Conservation (phyloP, 2,888 invertebrate genomes). For the Alentia gelatinosa region DNA sequence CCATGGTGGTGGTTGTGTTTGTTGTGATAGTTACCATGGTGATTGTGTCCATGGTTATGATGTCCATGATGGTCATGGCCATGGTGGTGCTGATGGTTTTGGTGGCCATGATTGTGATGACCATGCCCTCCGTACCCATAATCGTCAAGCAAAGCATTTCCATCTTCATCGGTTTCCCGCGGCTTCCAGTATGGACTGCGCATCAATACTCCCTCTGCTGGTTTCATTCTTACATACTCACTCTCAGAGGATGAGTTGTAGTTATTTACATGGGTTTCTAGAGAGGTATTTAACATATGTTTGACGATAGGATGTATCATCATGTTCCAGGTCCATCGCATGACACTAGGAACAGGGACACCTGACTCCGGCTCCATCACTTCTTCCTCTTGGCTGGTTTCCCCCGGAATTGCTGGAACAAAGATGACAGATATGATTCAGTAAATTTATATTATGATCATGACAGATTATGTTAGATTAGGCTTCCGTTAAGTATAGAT, state of each 20-base stretch:
- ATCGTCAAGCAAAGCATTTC: not conserved
- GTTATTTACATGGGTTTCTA: too few species aligned
- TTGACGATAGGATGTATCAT: not conserved
- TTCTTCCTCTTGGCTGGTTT: not conserved
- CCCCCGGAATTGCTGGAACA: not conserved
- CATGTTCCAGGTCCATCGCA: not conserved
- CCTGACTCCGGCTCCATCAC: not conserved
- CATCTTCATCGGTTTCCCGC: not conserved
- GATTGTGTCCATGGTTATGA: slow-evolving; percentile 32
- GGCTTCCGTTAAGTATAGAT: too few species aligned
- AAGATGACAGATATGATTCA: too few species aligned
- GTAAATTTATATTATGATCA: too few species aligned
- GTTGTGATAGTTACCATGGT: slow-evolving; percentile 10
- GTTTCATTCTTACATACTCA: not conserved
- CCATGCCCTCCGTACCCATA: not conserved
- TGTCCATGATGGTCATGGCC: not conserved
- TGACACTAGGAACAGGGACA: too few species aligned
- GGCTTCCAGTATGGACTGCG: not conserved
- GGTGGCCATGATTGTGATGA: not conserved
- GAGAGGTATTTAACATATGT: not conserved
- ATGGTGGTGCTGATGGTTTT: too few species aligned
- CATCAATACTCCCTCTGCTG: not conserved
- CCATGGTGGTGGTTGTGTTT: slow-evolving; percentile 10
- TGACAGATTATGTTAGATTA: too few species aligned
- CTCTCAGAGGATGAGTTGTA: too few species aligned